Evolutionary conservation across 2,797 vertebrate species (phyloP), one percentile per base, ranked within the genome.

Genomic region (Enoplosus armatus): DNA sequence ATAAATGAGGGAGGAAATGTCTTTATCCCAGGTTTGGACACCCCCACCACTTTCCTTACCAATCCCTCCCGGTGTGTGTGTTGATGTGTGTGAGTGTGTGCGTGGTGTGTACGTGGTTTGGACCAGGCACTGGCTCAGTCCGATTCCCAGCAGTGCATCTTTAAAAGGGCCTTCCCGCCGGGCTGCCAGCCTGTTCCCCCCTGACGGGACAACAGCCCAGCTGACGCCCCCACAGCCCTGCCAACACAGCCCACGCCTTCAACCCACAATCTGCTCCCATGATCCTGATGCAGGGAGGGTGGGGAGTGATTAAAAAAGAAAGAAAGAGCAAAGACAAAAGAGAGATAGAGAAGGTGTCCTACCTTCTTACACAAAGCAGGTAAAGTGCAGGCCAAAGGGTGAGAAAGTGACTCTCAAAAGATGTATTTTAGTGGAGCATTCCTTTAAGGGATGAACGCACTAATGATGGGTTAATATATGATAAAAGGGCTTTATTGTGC

Each of bases 121-220:
- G 96, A 96, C 96, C 95, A 94, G 95, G 95, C 94, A 91, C 79
- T 79, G 87, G 96, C 96, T 96, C 96, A 95, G 95, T 95, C 95
- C 92, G 96, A 96, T 96, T 97, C 97, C 96, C 97, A 97, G 96
- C 95, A 96, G 96, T 96, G 96, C 96, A 95, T 93, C 89, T 90
- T 93, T 96, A 98, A 98, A 96, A 97, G 95, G 96, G 96, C 95
- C 96, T 97, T 97, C 97, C 97, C 87, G 96, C 96, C 94, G 96
- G 92, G 97, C 97, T 95, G 97, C 96, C 98, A 98, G 97, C 94
- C 97, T 98, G 97, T 96, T 96, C 95, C 96, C 96, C 90, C 84
- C 84, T 85, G 85, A 92, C 75, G 68, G 90, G 92, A 97, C 97
- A 96, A 96, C 95, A 97, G 96, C 96, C 97, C 97, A 98, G 96